Base-by-base conservation (phyloP, 2,113 vertebrate species). In the Zingel zingel region DNA sequence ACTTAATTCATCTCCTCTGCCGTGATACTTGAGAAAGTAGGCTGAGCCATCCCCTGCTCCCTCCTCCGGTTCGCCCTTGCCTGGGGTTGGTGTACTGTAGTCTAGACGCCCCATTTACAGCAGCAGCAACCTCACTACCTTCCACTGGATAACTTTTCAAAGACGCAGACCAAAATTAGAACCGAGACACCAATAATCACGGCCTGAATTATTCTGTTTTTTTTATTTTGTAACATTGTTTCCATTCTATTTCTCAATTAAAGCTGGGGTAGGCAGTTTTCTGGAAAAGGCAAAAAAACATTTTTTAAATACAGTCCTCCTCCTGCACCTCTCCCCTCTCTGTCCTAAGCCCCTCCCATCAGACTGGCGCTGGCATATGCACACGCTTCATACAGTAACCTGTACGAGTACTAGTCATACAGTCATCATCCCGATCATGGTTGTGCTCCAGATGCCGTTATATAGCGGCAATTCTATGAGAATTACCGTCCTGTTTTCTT, bases 11-110 rank as follows among this genome's bases (percentile, higher is more conserved):
- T 90, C 73, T 86, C 68, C 61, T 81, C 68, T 75, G 57, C 36
- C 43, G 39, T 12, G n/a, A 53, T 75, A 84, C 81, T 93, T 85
- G 21, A 86, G 85, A 88, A 93, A 91, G 72, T 89, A 90, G 92
- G 91, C 81, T 92, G 78, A 88, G 81, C 16, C 19, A 78, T 75
- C 72, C 82, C 77, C 59, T 30, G 3, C 77, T 79, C 83, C 77
- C 88, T 87, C 69, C 77, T 78, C 65, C 53, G 19, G 77, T 87
- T 86, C 59, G 82, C 77, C 88, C 92, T 92, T 86, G 81, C 91
- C 86, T 73, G 53, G 48, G 66, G 89, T 88, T 84, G 81, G 53
- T 86, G 74, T 59, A 53, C 36, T 58, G 10, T 80, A 72, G 84
- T 86, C 79, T 81, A 77, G 84, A 91, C 61, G 62, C 79, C 75